Evolutionary conservation across 2,888 invertebrate genomes (phyloP).

Genomic region (Fissipunctia ypsillon): DNA sequence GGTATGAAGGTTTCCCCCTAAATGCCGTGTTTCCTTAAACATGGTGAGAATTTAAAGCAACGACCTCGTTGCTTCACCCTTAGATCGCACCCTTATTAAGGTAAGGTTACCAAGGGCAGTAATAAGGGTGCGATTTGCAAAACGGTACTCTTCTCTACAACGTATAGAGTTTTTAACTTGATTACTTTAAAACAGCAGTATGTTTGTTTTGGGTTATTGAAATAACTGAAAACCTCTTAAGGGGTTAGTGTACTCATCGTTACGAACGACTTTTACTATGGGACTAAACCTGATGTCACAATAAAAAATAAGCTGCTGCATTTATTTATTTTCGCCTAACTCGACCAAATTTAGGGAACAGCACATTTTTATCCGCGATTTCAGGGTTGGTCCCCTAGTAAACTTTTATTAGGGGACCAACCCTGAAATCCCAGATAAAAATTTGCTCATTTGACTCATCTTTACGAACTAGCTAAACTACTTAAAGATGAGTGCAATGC

Average conservation of each 20-base stretch:
- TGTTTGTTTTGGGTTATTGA: too few species aligned
- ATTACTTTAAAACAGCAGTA: slow-evolving; percentile 4
- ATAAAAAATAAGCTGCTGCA: not conserved
- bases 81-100: too few species aligned
- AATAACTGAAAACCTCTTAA: not conserved
- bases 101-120: slow-evolving; percentile 13
- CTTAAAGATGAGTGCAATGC: too few species aligned
- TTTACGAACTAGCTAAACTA: too few species aligned
- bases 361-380: not conserved
- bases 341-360: not conserved
- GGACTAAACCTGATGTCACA: not conserved
- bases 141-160: not conserved
- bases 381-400: not conserved
- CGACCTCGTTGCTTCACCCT: too few species aligned
- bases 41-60: too few species aligned
- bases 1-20: too few species aligned
- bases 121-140: slow-evolving; percentile 8
- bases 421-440: too few species aligned
- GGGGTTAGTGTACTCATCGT: not conserved
- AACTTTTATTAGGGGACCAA: too few species aligned
- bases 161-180: slow-evolving; percentile 4
- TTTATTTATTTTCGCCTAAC: not conserved
- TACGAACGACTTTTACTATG: not conserved
- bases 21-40: too few species aligned
- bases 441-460: too few species aligned